phyloP scores from a whole-genome alignment of 2,113 vertebrate genomes.

The Dendropsophus ebraccatus region DNA sequence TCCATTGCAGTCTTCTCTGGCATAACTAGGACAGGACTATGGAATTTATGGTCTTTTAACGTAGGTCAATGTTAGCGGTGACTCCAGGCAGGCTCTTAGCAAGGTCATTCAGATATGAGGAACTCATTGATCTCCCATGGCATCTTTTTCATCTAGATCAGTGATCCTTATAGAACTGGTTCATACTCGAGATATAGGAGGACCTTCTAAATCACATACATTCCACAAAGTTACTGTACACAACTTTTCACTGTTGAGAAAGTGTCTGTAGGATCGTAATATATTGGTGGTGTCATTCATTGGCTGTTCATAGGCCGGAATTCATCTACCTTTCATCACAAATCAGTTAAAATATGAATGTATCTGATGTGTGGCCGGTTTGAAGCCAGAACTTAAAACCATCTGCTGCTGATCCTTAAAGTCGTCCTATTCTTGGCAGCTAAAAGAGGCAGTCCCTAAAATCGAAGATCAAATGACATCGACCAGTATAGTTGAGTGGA shows the following conservation, averaged over 20 bases:
- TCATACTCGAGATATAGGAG: background rate
- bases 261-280: background rate
- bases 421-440: constrained; percentile 21
- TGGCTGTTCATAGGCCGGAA: background rate
- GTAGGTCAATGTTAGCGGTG: background rate
- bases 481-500: background rate
- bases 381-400: constrained; percentile 15
- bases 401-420: constrained; percentile 24
- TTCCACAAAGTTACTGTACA: constrained; percentile 20
- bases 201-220: constrained; percentile 34
- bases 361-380: constrained; percentile 16
- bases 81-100: background rate
- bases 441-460: constrained; percentile 44
- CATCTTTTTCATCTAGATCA: constrained; percentile 9
- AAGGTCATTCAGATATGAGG: background rate
- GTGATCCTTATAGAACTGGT: background rate
- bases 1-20: constrained; percentile 61
- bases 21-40: constrained; percentile 32
- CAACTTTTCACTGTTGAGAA: constrained; percentile 13
- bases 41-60: background rate
- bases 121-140: background rate
- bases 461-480: background rate
- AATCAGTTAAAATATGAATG: constrained; percentile 12
- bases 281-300: background rate
- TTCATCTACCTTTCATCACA: background rate